Evolutionary conservation across 2,797 vertebrate species (phyloP).

Genomic region (Oryzias dopingdopingensis): DNA sequence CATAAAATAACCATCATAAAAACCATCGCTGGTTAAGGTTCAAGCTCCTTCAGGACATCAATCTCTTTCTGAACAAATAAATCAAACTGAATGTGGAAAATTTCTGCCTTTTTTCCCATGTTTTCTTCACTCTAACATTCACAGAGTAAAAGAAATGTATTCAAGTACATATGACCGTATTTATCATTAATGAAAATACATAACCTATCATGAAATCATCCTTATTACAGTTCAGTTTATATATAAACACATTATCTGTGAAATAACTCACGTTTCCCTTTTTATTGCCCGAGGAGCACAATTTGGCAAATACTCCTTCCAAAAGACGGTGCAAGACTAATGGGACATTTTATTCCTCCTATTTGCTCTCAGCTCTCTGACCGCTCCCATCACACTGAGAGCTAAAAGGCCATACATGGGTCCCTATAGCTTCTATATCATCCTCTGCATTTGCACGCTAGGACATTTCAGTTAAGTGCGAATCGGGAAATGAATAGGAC

Average conservation of each 20-base stretch:
- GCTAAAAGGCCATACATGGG: constrained; percentile 3
- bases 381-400: constrained; percentile 12
- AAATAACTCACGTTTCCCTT: constrained; percentile 2
- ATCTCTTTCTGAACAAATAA: constrained; percentile 16
- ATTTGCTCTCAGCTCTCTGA: constrained; percentile 10
- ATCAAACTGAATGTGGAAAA: not conserved
- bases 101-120: too few relatives aligned
- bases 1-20: constrained; percentile 10
- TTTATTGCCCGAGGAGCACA: constrained; percentile 16
- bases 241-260: constrained; percentile 33
- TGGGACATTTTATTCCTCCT: constrained; percentile 24
- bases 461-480: not conserved
- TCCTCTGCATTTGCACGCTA: too few relatives aligned
- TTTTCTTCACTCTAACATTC: too few relatives aligned
- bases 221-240: constrained; percentile 7
- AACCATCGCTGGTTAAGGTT: too few relatives aligned
- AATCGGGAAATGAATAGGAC: not conserved
- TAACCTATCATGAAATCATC: constrained; percentile 1
- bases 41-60: too few relatives aligned
- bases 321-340: constrained; percentile 55
- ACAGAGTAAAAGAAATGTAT: too few relatives aligned
- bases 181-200: too few relatives aligned
- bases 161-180: too few relatives aligned
- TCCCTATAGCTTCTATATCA: not conserved
- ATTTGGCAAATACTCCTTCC: constrained; percentile 43